phyloP scores from a whole-genome alignment of 2,797 vertebrate genomes.

The Champsocephalus gunnari region DNA sequence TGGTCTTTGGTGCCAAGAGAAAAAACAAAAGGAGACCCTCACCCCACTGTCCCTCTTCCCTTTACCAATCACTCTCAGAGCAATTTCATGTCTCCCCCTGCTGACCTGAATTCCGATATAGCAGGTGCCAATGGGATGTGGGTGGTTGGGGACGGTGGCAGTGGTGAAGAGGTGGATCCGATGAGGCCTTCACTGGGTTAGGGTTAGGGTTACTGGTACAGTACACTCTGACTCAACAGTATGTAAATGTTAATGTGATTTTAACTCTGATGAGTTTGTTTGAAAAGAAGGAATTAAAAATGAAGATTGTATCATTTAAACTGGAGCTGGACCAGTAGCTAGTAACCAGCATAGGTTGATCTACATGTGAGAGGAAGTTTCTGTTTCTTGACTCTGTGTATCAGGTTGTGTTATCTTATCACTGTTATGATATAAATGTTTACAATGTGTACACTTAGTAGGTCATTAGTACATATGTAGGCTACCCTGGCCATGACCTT shows the following conservation, averaged over 20 bases:
- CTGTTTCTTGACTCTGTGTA: not conserved
- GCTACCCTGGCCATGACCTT: constrained; percentile 4
- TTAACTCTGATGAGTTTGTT: not conserved
- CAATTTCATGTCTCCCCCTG: constrained; percentile 70
- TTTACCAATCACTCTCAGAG: constrained; percentile 67
- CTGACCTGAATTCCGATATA: constrained; percentile 78
- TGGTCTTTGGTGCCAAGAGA: constrained; percentile 67
- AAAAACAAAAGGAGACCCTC: constrained; percentile 47
- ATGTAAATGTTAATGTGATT: constrained; percentile 10
- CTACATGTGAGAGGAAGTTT: not conserved
- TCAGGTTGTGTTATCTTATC: not conserved
- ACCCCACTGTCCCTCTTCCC: constrained; percentile 16
- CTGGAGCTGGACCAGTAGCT: not conserved
- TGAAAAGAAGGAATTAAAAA: not conserved
- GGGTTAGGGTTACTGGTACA: not conserved
- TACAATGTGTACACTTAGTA: not conserved
- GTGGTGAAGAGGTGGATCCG: constrained; percentile 33
- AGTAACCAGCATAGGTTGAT: not conserved
- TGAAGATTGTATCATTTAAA: not conserved
- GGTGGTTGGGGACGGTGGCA: constrained; percentile 62
- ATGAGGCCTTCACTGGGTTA: constrained; percentile 34
- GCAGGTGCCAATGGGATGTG: constrained; percentile 76
- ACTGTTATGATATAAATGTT: not conserved
- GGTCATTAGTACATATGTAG: not conserved
- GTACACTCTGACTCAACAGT: constrained; percentile 51